Evolutionary conservation across 2,888 invertebrate genomes (phyloP), one percentile per base, ranked within the genome.

Genomic region (Elysia crispata): DNA sequence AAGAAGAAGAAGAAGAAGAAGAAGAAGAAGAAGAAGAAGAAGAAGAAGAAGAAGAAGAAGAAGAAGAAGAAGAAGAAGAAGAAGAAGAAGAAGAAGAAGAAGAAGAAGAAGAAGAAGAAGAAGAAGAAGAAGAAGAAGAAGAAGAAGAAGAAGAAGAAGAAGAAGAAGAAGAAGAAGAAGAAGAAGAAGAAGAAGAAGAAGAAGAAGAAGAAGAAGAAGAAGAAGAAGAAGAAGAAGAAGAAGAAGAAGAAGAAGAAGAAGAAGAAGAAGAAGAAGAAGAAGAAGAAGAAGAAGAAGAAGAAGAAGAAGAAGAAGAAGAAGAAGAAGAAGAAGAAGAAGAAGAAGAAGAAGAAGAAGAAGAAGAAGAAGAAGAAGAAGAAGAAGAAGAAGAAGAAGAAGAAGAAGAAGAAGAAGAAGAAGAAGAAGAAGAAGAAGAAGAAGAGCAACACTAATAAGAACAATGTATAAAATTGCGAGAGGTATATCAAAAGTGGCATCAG

Each of bases 141-240:
- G 62, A 76, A 30, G 20, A 30, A 54, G 33, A 64, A 31, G 11
- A 57, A 76, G 62, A 76, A 57, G 30, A 57, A 50, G 23, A 76
- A 57, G 15, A 57, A 76, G 62, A 76, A 57, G 30, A 57, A 76
- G 33, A 76, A 57, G 30, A 31, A 62, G 62, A 76, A 0, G 30
- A 30, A 62, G 3, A 76, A 57, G 30, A 1, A 76, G 62, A 64
- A 31, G 30, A 30, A 76, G 33, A 76, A 57, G 30, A 75, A 54
- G 31, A 54, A 75, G 75, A 75, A 66, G 66, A 66, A 66, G 66
- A 66, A 66, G 66, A 66, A 66, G 66, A 66, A 66, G 66, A 66
- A 66, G 66, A 66, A 66, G 66, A 66, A 66, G 66, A 66, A 66
- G 66, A 66, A 66, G 66, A 66, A 66, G 66, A 31, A 57, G 75